phyloP scores from a whole-genome alignment of 2,113 vertebrate species.

The Grus americana region DNA sequence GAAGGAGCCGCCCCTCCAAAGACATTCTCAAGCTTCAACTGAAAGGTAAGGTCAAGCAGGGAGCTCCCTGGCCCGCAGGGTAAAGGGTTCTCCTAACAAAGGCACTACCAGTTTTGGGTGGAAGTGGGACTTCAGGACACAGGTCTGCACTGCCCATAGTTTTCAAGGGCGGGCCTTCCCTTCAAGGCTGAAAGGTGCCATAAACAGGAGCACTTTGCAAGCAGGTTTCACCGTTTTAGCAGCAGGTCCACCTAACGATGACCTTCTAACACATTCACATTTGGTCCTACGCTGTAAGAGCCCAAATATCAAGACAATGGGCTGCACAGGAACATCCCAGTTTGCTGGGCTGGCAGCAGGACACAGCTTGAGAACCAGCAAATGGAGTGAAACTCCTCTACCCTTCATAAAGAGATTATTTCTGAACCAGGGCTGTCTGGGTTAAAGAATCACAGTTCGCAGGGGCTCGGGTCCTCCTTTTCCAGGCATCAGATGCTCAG shows the following conservation, averaged over 20 bases:
- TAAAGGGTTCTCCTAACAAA: neutral
- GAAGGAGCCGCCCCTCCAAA: neutral
- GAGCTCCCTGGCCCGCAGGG: neutral
- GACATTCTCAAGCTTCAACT: neutral
- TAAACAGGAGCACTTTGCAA: neutral
- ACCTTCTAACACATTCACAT: neutral
- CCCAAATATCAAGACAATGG: rapidly evolving
- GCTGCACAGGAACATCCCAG: neutral
- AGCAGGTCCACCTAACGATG: neutral
- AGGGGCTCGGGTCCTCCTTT: neutral
- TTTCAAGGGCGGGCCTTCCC: neutral
- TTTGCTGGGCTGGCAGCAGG: neutral
- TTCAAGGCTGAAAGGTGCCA: neutral
- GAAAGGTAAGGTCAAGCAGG: neutral
- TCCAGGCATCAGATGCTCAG: neutral
- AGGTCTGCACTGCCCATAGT: neutral
- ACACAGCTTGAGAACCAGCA: neutral
- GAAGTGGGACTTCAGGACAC: neutral
- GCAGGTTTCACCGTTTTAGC: neutral
- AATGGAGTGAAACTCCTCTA: neutral
- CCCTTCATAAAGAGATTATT: neutral
- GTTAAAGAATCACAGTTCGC: neutral
- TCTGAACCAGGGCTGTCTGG: neutral
- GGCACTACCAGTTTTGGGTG: neutral
- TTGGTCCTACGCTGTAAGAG: neutral